Evolutionary conservation across 2,113 vertebrate species (phyloP).

Genomic region (Varanus salvator): DNA sequence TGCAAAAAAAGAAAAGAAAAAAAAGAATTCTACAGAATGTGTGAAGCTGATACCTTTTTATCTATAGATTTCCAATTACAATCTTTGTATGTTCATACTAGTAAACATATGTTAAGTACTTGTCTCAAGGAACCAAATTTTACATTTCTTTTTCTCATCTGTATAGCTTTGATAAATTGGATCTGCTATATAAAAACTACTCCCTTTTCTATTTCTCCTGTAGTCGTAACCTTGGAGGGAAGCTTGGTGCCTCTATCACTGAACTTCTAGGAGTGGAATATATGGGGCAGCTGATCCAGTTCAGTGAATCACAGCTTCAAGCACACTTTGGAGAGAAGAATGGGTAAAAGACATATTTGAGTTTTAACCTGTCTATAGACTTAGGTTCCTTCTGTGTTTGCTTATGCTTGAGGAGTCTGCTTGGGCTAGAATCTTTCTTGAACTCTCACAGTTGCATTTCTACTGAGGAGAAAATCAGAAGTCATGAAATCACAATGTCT

Average conservation of each 20-base stretch:
- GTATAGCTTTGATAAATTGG: neutral
- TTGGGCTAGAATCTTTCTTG: neutral
- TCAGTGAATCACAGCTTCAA: constrained; percentile 84
- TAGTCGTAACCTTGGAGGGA: constrained; percentile 94
- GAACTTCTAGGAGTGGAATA: constrained; percentile 85
- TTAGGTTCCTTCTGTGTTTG: neutral
- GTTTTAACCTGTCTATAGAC: neutral
- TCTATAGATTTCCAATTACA: neutral
- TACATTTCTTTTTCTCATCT: neutral
- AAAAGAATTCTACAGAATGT: neutral
- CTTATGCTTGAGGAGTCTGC: constrained; percentile 20
- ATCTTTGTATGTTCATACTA: too few relatives aligned
- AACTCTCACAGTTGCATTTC: neutral
- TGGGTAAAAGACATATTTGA: constrained; percentile 80
- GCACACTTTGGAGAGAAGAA: constrained; percentile 94
- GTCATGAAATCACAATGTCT: neutral
- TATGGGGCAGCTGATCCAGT: constrained; percentile 89
- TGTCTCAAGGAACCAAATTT: neutral
- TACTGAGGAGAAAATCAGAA: constrained; percentile 17
- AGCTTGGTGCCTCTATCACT: constrained; percentile 88
- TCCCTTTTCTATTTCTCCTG: neutral
- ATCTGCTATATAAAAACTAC: neutral
- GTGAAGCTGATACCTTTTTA: neutral
- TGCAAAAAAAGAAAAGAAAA: neutral
- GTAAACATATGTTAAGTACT: neutral